Evolutionary conservation across 2,888 invertebrate species (phyloP).

Genomic region (Celastrina argiolus): DNA sequence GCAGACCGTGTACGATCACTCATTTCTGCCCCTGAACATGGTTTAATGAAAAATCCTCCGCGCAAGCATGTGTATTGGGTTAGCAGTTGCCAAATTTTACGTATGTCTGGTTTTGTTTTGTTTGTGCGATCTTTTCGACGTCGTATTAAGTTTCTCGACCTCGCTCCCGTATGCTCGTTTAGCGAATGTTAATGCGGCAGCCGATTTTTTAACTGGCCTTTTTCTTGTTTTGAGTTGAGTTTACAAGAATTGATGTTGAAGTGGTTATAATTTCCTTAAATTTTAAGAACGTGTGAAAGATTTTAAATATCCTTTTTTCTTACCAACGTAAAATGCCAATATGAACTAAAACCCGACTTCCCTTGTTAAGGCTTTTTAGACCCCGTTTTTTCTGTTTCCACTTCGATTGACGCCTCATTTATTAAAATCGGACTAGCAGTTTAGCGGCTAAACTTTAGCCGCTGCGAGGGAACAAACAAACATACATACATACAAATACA

Average conservation of each 20-base stretch:
- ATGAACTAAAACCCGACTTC: too few relatives aligned
- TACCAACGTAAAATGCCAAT: too few relatives aligned
- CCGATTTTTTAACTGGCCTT: neutral
- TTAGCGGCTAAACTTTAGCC: too few relatives aligned
- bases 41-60: constrained; percentile 3
- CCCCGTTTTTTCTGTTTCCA: neutral
- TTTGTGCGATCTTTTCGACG: neutral
- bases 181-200: neutral
- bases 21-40: neutral
- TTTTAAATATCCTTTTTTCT: too few relatives aligned
- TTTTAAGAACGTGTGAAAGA: too few relatives aligned
- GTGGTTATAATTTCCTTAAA: too few relatives aligned
- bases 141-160: neutral
- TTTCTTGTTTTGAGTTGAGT: neutral
- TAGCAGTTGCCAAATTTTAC: neutral
- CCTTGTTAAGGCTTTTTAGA: neutral
- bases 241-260: neutral
- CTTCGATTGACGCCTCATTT: too few relatives aligned
- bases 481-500: too few relatives aligned
- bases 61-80: neutral
- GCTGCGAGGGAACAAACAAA: too few relatives aligned
- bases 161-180: constrained; percentile 3
- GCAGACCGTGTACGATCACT: constrained; percentile 14
- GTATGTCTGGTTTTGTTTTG: neutral
- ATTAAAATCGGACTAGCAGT: too few relatives aligned